Conservation (phyloP, 2,888 invertebrate genomes). For the Myathropa florea region DNA sequence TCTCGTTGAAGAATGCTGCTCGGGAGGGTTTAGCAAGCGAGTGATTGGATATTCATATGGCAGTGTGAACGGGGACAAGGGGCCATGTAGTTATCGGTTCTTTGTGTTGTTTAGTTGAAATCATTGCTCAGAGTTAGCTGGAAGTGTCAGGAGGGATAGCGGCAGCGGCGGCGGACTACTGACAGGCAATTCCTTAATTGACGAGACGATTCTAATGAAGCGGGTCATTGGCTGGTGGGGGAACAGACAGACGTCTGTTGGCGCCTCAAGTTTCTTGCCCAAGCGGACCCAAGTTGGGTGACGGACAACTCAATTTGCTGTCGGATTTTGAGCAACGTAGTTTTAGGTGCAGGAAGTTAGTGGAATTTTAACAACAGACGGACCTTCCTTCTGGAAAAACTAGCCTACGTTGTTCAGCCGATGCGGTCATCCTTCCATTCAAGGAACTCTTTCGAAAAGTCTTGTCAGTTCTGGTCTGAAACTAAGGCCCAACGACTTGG, state of each 20-base stretch:
- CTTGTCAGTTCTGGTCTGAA: no score
- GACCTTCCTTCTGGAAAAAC: no score
- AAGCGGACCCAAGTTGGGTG: neutral
- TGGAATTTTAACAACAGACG: neutral
- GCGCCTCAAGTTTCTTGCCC: neutral
- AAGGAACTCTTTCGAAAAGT: no score
- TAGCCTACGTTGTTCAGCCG: no score
- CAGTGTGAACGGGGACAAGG: neutral
- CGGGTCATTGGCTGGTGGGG: neutral
- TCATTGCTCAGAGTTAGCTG: neutral
- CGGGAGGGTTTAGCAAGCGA: neutral
- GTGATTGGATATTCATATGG: neutral
- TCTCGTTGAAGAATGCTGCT: slow-evolving; percentile 17
- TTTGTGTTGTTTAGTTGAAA: neutral
- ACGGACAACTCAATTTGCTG: neutral
- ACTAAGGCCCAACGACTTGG: no score
- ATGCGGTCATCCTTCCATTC: no score
- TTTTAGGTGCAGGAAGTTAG: neutral
- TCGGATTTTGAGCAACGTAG: neutral
- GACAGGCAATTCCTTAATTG: neutral
- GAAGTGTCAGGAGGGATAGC: neutral
- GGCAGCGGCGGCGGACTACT: neutral
- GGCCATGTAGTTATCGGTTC: neutral
- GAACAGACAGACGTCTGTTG: neutral
- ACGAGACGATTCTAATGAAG: neutral